Conservation (phyloP, 2,888 invertebrate genomes). For the Tiphia femorata region DNA sequence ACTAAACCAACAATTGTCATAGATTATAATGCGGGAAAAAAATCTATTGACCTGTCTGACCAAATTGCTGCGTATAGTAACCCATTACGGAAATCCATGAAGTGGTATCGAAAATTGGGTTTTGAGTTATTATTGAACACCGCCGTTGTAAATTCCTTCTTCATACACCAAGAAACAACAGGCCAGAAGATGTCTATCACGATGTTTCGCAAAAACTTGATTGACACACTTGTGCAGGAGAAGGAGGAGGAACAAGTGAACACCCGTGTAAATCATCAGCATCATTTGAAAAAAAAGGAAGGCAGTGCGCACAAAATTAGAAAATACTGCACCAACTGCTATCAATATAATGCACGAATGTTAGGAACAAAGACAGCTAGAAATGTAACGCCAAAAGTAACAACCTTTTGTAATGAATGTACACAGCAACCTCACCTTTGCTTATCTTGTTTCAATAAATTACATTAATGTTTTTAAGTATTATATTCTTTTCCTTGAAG, state of each 20-base stretch:
- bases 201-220: slow-evolving; percentile 13
- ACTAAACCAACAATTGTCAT: slow-evolving; percentile 15
- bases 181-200: slow-evolving; percentile 18
- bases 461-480: slow-evolving; percentile 11
- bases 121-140: slow-evolving; percentile 20
- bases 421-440: slow-evolving; percentile 12
- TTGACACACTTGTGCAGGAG: slow-evolving; percentile 7
- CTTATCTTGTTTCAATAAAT: slow-evolving; percentile 18
- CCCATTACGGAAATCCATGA: slow-evolving; percentile 14
- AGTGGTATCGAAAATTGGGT: slow-evolving; percentile 20
- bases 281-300: slow-evolving; percentile 14
- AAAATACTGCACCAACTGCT: slow-evolving; percentile 20
- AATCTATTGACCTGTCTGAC: slow-evolving; percentile 14
- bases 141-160: slow-evolving; percentile 17
- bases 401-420: slow-evolving; percentile 13
- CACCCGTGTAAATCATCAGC: slow-evolving; percentile 7
- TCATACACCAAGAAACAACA: slow-evolving; percentile 15
- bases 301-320: slow-evolving; percentile 19
- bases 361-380: slow-evolving; percentile 20
- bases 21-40: slow-evolving; percentile 14
- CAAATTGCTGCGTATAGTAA: slow-evolving; percentile 15
- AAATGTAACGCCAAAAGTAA: slow-evolving; percentile 20
- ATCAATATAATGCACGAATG: slow-evolving; percentile 19
- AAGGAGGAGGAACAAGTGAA: slow-evolving; percentile 9
- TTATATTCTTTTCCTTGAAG: slow-evolving; percentile 3